Base-by-base conservation (phyloP, 2,113 vertebrate species). In the Butorides virescens region DNA sequence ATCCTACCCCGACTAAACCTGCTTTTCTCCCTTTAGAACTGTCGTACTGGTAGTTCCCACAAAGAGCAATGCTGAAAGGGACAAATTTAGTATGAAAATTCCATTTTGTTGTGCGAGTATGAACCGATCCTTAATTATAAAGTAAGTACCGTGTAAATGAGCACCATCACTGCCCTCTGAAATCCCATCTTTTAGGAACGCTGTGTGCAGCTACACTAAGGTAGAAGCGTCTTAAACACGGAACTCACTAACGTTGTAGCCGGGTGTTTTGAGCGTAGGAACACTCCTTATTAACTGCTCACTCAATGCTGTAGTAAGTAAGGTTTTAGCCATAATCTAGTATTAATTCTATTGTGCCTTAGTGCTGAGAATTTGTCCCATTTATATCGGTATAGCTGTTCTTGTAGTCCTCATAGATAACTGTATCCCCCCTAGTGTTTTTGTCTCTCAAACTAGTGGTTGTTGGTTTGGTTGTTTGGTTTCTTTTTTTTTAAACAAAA, bases 271-370 rank as follows among this genome's bases (percentile, higher is more conserved):
- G 73, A 42, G 79, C 44, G 1, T 63, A 65, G 77, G 89, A 82
- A 63, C 68, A 47, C 84, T 81, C 88, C 93, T 14, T 0, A 26
- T 79, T 10, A 72, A 32, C 77, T 29, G 56, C 74, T 96, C 90
- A 72, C 96, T 85, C 50, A 9, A 55, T 79, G 95, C 93, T 73
- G 90, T 94, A 91, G 92, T 93, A 44, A 52, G 74, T 92, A 42
- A 72, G 78, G 61, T 66, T 89, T 95, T 97, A 96, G 93, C 94
- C 96, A 96, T 93, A 96, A 47, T 76, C 75, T 47, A 75, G 91
- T 94, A 90, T 88, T 67, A 86, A 94, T 93, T 88, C 97, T 94
- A 71, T 95, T 4, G 96, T 97, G 97, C 97, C 97, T 97, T 97
- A 97, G 95, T 95, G 94, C 89, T 95, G 86, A 96, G 90, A 79